Percentiles rank a stretch among this genome's conserved stretches.
Evolutionary conservation across 1,140 invertebrate species (phyloP).

Genomic region (Lepidostoma basale): DNA sequence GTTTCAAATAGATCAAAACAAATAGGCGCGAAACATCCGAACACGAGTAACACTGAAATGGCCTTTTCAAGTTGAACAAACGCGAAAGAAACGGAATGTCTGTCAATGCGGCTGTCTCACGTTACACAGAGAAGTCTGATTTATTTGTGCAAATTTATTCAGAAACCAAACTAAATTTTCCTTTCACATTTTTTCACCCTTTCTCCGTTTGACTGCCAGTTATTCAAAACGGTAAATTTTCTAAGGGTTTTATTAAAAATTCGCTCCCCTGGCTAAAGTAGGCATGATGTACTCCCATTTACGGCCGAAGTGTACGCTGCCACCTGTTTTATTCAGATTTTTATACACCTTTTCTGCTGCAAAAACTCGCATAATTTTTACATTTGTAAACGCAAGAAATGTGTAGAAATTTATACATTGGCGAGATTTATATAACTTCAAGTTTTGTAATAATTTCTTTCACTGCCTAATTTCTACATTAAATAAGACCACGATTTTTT

Average conservation of each 20-base stretch:
- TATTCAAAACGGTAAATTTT: conserved; percentile 27
- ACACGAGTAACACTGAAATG: too few species aligned
- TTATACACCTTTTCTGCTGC: neutral
- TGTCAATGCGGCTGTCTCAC: neutral
- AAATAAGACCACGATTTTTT: too few species aligned
- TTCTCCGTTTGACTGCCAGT: conserved; percentile 24
- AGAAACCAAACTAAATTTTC: conserved; percentile 23
- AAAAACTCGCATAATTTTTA: neutral
- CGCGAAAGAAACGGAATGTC: too few species aligned
- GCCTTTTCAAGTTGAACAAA: too few species aligned
- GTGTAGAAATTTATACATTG: neutral
- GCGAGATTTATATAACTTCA: neutral
- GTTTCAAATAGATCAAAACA: too few species aligned
- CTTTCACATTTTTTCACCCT: conserved; percentile 24
- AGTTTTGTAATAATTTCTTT: too few species aligned
- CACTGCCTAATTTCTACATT: too few species aligned
- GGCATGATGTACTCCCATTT: neutral
- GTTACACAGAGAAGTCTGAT: conserved; percentile 4
- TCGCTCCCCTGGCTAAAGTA: neutral
- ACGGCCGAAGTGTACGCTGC: neutral
- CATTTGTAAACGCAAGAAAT: neutral
- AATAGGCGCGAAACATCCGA: too few species aligned
- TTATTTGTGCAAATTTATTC: conserved; percentile 33
- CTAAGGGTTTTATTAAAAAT: conserved; percentile 20
- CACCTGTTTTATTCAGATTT: conserved; percentile 7